Evolutionary conservation across 2,888 invertebrate species (phyloP).

Genomic region (Caradrina kadenii): DNA sequence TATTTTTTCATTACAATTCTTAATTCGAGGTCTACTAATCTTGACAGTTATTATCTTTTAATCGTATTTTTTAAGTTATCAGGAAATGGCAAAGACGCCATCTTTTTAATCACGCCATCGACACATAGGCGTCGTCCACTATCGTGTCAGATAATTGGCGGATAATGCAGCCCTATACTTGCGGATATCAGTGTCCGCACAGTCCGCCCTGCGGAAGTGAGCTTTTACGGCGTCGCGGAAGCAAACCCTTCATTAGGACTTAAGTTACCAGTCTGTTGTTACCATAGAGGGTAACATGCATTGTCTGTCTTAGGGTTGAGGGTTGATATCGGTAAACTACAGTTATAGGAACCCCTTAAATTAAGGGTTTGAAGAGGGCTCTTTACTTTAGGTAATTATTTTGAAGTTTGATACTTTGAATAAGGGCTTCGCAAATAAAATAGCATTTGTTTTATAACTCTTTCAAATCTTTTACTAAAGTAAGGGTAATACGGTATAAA

Average conservation of each 20-base stretch:
- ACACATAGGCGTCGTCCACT: neutral
- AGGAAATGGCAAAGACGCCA: neutral
- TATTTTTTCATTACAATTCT: too few relatives aligned
- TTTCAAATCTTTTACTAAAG: too few relatives aligned
- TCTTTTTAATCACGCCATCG: neutral
- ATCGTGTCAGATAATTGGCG: constrained; percentile 13
- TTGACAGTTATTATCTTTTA: too few relatives aligned
- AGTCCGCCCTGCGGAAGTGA: constrained; percentile 40
- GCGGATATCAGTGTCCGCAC: constrained; percentile 35
- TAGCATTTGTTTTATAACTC: neutral
- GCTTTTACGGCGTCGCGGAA: constrained; percentile 55
- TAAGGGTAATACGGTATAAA: too few relatives aligned
- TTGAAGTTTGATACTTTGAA: neutral
- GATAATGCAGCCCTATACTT: constrained; percentile 32
- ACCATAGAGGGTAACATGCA: constrained; percentile 4
- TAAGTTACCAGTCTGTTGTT: constrained; percentile 38
- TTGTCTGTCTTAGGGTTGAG: neutral
- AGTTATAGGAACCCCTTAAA: neutral
- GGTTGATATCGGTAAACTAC: neutral
- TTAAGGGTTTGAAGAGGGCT: neutral
- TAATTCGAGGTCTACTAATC: too few relatives aligned
- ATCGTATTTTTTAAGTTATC: too few relatives aligned
- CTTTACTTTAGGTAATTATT: neutral
- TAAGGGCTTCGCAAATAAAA: too few relatives aligned
- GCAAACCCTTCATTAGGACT: constrained; percentile 34